phyloP scores from a whole-genome alignment of 1,140 invertebrate species.

The Drosophila nikananu region DNA sequence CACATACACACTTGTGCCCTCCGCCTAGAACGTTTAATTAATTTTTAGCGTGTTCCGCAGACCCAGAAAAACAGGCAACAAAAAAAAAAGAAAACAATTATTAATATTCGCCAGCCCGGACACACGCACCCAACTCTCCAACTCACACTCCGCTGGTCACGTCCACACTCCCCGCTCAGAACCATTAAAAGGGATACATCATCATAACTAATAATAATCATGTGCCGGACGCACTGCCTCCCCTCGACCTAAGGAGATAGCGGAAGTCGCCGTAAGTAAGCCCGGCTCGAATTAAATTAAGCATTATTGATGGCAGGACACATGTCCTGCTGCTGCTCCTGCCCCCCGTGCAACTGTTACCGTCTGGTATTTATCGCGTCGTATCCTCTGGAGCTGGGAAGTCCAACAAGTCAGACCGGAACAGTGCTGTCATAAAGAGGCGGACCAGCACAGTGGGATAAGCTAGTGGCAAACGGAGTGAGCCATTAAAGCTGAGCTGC shows the following conservation, averaged over 20 bases:
- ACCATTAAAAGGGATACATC: conserved; percentile 69
- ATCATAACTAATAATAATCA: conserved; percentile 82
- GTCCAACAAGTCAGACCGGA: conserved; percentile 31
- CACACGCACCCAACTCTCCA: conserved; percentile 12
- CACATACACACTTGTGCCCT: conserved; percentile 23
- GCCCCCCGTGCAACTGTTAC: conserved; percentile 35
- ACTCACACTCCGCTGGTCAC: conserved; percentile 9
- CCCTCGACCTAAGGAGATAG: conserved; percentile 62
- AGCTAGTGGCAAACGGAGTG: background rate
- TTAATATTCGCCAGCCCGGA: conserved; percentile 71
- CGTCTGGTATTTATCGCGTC: conserved; percentile 64
- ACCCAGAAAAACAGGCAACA: conserved; percentile 45
- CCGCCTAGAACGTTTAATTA: conserved; percentile 74
- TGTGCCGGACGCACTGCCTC: conserved; percentile 33
- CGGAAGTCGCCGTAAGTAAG: conserved; percentile 27
- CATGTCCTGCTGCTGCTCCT: conserved; percentile 30
- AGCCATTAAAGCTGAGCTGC: background rate
- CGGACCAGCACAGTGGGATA: conserved; percentile 21
- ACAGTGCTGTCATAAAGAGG: conserved; percentile 49
- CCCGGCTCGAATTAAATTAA: conserved; percentile 74
- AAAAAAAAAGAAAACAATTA: conserved; percentile 71
- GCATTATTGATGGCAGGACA: conserved; percentile 73
- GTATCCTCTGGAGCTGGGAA: conserved; percentile 27
- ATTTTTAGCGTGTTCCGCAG: conserved; percentile 80
- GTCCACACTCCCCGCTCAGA: conserved; percentile 21